Evolutionary conservation across 2,113 vertebrate genomes (phyloP), one percentile per base, ranked within the genome.

Genomic region (Pipa parva): DNA sequence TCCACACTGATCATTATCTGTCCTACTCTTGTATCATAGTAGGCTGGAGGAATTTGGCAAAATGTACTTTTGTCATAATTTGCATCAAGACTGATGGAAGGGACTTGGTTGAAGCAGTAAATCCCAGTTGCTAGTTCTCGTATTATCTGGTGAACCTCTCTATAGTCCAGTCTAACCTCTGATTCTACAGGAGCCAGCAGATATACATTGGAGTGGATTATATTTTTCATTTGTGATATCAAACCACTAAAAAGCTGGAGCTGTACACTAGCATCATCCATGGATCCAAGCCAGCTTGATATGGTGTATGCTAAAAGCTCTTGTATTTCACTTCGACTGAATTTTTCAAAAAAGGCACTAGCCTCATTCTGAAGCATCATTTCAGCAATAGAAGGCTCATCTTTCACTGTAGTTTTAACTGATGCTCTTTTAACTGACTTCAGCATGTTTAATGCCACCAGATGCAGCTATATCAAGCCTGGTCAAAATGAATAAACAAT

Each of bases 31-130:
- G 71, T 90, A 59, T 89, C 82, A 59, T 49, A 76, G 67, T 88
- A 88, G 7, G 83, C 83, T 28, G 89, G 83, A 28, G 86, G 78
- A 63, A 90, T 63, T 0, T 82, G 82, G 63, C 86, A 88, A 1
- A 80, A 80, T 57, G 83, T 85, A 59, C 84, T 87, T 64, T 81
- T 76, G 71, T 83, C 82, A 33, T 75, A 86, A 70, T 85, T 88
- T 26, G 81, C 76, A 71, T 85, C 80, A 50, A 85, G 75, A 73
- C 75, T 79, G 61, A 87, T 77, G 0, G 77, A 80, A 21, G 89
- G 89, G 17, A 87, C 74, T 72, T 91, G 84, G 46, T 88, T 89
- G 56, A 88, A 78, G 67, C 81, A 88, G 70, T 87, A 89, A 66
- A 87, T 85, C 27, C 82, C 88, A 59, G 83, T 28, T 10, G 83